A percentile compares a stretch with the other conserved stretches of the same genome.
Evolutionary conservation across 1,140 invertebrate species (phyloP).

Genomic region (Paralvinella palmiformis): DNA sequence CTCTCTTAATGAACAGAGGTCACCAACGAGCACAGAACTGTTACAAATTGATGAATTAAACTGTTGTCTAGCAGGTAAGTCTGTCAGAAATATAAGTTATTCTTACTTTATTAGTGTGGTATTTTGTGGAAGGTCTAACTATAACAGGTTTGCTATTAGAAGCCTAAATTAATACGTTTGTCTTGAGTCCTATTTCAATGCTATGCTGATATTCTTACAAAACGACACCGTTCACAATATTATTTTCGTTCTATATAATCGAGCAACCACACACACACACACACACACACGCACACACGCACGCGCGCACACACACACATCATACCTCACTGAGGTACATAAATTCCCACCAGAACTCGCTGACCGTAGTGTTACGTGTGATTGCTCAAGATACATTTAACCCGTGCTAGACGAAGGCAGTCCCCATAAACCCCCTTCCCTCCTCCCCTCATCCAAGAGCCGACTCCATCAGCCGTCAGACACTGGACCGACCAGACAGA

Average conservation of each 20-base stretch:
- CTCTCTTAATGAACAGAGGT: no score
- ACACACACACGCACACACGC: neutral
- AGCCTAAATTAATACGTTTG: neutral
- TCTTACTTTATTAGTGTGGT: no score
- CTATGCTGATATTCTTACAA: neutral
- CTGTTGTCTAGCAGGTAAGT: no score
- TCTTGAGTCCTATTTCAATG: neutral
- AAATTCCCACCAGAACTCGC: neutral
- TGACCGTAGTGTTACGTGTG: neutral
- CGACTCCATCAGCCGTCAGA: neutral
- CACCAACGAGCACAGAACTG: no score
- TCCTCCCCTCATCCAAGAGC: neutral
- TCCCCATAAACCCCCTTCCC: neutral
- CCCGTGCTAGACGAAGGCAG: neutral
- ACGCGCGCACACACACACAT: neutral
- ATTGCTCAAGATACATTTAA: neutral
- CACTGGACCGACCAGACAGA: neutral
- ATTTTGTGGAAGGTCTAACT: no score
- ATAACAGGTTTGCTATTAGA: neutral
- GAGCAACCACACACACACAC: neutral
- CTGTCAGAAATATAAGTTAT: no score
- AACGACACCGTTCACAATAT: neutral
- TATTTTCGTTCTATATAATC: neutral
- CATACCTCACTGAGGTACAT: neutral
- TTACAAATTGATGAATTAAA: no score